phyloP scores from a whole-genome alignment of 1,140 invertebrate genomes.

The Pemphigus obesinymphae region DNA sequence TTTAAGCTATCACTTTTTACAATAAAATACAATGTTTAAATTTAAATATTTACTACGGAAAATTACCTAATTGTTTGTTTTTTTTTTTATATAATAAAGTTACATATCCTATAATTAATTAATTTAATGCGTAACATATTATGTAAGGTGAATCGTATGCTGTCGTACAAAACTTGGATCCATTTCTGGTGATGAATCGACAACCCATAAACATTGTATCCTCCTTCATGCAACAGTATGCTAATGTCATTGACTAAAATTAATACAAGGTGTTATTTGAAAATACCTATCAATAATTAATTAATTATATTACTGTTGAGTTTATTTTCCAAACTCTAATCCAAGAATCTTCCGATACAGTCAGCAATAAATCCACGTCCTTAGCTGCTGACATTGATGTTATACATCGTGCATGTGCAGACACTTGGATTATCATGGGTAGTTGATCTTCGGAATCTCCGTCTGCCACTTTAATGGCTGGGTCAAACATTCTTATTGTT shows the following conservation, averaged over 20 bases:
- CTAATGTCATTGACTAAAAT: slow-evolving; percentile 44
- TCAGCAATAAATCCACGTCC: slow-evolving; percentile 51
- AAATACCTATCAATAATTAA: neutral
- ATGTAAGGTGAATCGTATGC: slow-evolving; percentile 48
- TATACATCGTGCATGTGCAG: slow-evolving; percentile 54
- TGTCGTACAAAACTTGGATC: slow-evolving; percentile 48
- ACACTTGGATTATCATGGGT: slow-evolving; percentile 50
- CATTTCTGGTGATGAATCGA: slow-evolving; percentile 47
- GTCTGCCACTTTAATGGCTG: neutral
- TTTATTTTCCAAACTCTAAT: slow-evolving; percentile 51
- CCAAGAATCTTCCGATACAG: slow-evolving; percentile 54
- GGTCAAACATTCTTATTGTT: slow-evolving; percentile 31
- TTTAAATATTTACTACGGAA: neutral
- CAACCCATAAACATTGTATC: slow-evolving; percentile 48
- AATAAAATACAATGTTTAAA: slow-evolving; percentile 33
- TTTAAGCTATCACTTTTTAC: slow-evolving; percentile 15
- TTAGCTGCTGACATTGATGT: slow-evolving; percentile 53
- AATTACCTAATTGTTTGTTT: neutral
- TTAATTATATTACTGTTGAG: neutral
- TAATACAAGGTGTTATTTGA: too few relatives aligned
- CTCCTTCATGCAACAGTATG: slow-evolving; percentile 42
- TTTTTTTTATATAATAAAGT: slow-evolving; percentile 1
- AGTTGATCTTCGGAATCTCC: slow-evolving; percentile 13
- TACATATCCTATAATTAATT: neutral
- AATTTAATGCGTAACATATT: slow-evolving; percentile 44